Evolutionary conservation across 1,140 invertebrate genomes (phyloP).

Genomic region (Heterodera schachtii): DNA sequence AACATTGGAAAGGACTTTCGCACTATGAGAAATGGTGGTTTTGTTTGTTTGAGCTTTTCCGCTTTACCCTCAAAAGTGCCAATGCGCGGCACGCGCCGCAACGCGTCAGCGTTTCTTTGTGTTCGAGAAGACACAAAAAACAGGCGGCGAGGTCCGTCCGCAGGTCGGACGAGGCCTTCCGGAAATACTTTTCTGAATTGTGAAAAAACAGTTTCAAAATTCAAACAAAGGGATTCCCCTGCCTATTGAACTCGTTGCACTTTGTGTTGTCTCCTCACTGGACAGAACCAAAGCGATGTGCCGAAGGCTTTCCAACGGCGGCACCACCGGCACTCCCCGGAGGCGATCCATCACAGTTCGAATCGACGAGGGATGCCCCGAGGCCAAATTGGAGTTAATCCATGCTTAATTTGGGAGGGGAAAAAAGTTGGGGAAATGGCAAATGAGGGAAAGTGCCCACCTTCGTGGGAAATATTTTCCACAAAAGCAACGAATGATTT

Average conservation of each 20-base stretch:
- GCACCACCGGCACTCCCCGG: constrained; percentile 52
- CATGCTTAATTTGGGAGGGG: constrained; percentile 29
- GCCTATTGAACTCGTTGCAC: constrained; percentile 33
- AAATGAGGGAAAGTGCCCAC: constrained; percentile 11
- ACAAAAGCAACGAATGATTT: constrained; percentile 48
- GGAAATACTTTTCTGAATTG: constrained; percentile 45
- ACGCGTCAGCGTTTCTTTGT: constrained; percentile 40
- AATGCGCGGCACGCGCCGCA: constrained; percentile 53
- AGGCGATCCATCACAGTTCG: constrained; percentile 51
- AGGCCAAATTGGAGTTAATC: constrained; percentile 44
- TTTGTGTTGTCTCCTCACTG: constrained; percentile 6
- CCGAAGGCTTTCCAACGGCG: constrained; percentile 51
- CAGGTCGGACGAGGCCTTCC: constrained; percentile 37
- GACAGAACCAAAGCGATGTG: constrained; percentile 44
- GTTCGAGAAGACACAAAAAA: constrained; percentile 49
- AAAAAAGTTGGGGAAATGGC: neutral
- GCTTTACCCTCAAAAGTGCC: constrained; percentile 39
- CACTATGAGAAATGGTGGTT: neutral
- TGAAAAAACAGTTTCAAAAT: constrained; percentile 7
- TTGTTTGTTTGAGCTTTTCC: neutral
- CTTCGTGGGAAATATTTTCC: constrained; percentile 55
- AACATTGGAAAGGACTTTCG: neutral
- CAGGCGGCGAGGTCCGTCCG: constrained; percentile 40
- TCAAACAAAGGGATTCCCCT: neutral
- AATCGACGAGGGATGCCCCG: constrained; percentile 31